phyloP scores from a whole-genome alignment of 2,888 invertebrate genomes.

The Sphecodes monilicornis region DNA sequence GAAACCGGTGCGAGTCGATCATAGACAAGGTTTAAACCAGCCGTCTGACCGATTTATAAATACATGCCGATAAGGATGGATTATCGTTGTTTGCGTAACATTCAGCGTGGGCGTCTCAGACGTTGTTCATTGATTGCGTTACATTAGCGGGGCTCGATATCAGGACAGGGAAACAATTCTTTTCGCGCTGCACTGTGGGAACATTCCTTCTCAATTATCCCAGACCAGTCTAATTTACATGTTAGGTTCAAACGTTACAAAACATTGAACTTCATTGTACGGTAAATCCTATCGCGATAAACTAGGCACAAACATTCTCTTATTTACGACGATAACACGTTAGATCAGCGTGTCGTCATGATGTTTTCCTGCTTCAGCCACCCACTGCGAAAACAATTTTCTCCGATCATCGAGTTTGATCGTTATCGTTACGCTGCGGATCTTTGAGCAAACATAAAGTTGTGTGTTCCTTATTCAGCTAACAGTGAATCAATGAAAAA shows the following conservation, averaged over 20 bases:
- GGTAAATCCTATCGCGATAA: conserved; percentile 21
- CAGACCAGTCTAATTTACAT: not conserved
- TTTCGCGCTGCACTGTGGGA: conserved; percentile 7
- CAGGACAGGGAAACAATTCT: conserved; percentile 26
- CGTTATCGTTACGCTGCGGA: not conserved
- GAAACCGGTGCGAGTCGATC: conserved; percentile 40
- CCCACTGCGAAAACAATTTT: conserved; percentile 76
- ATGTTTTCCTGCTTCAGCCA: conserved; percentile 64
- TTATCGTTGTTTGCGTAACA: conserved; percentile 76
- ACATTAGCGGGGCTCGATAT: conserved; percentile 35
- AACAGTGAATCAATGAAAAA: not conserved
- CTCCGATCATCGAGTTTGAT: conserved; percentile 20
- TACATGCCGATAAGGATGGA: conserved; percentile 69
- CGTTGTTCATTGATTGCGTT: conserved; percentile 68
- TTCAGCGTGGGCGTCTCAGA: conserved; percentile 73
- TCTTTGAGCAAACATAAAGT: not conserved
- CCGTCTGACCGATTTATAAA: conserved; percentile 61
- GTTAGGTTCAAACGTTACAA: not conserved
- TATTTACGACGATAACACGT: conserved; percentile 41
- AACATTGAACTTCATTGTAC: not conserved
- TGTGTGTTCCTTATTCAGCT: not conserved
- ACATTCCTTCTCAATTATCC: conserved; percentile 4
- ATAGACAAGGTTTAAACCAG: conserved; percentile 37
- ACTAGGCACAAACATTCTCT: conserved; percentile 14
- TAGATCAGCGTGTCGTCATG: conserved; percentile 35